Percentiles rank a stretch among this genome's conserved stretches.
Conservation (phyloP, 2,888 invertebrate genomes). For the Andrena flavipes region DNA sequence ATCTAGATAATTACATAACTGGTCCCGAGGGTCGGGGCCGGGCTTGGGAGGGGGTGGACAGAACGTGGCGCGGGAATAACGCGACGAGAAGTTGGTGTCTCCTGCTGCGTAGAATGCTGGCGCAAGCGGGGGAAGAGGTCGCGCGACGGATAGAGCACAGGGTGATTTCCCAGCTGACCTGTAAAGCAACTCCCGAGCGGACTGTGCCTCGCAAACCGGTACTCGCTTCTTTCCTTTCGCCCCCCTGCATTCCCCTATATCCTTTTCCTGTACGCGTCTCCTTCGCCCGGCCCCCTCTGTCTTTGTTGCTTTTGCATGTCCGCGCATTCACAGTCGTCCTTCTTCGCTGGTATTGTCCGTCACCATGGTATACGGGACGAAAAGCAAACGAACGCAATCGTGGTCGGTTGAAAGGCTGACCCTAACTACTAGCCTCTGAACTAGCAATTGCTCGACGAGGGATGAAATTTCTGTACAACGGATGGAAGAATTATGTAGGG, state of each 20-base stretch:
- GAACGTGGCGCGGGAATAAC: conserved; percentile 55
- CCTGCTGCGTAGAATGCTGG: conserved; percentile 53
- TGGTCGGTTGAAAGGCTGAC: neutral
- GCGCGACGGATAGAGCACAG: conserved; percentile 82
- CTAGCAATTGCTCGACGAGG: neutral
- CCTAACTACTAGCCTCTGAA: neutral
- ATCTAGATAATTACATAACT: conserved; percentile 83
- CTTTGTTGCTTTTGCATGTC: conserved; percentile 41
- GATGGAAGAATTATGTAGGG: neutral
- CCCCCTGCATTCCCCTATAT: conserved; percentile 27
- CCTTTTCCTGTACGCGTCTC: neutral
- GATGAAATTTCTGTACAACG: neutral
- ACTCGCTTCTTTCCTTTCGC: conserved; percentile 58
- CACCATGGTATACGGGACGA: neutral
- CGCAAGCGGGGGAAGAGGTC: conserved; percentile 68
- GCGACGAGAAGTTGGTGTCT: conserved; percentile 56
- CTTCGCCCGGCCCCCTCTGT: conserved; percentile 22
- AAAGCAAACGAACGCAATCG: neutral
- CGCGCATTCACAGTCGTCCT: neutral
- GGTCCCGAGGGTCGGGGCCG: conserved; percentile 72
- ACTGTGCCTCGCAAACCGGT: conserved; percentile 74
- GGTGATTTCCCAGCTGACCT: conserved; percentile 87
- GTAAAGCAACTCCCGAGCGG: conserved; percentile 84
- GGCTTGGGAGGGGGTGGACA: conserved; percentile 25
- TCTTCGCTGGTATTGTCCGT: conserved; percentile 7